Evolutionary conservation across 2,797 vertebrate genomes (phyloP).

Genomic region (Myotis vivesi): DNA sequence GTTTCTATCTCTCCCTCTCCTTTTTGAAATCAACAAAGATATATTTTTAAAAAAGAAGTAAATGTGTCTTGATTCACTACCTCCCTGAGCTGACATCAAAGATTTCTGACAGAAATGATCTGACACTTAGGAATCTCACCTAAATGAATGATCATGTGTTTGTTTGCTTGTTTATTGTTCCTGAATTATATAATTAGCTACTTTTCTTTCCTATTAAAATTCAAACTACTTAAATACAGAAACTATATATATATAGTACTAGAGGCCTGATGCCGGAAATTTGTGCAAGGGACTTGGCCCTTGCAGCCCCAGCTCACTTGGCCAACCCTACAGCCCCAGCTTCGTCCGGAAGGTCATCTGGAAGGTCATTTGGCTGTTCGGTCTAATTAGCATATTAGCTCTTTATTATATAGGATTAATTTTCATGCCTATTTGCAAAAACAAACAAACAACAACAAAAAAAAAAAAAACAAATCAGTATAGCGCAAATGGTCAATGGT

Average conservation of each 20-base stretch:
- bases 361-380: no score
- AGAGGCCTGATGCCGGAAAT: no score
- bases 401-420: not conserved
- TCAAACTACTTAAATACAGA: not conserved
- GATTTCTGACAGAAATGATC: not conserved
- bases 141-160: not conserved
- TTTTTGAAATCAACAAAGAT: no score
- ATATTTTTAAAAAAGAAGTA: no score
- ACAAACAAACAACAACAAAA: not conserved
- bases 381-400: no score
- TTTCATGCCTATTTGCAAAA: not conserved
- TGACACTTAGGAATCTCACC: not conserved
- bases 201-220: not conserved
- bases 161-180: not conserved
- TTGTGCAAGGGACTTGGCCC: no score
- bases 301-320: no score
- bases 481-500: not conserved
- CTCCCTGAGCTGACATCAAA: no score
- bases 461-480: not conserved
- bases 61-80: no score
- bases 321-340: no score
- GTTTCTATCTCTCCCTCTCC: no score
- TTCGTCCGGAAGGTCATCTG: no score
- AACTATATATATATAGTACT: not conserved
- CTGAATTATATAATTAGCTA: not conserved